These are phyloP conservation scores for Drepana arcuata DNA, from an alignment of 1,140 invertebrate genomes.

Conservation along the genomic window DNA sequence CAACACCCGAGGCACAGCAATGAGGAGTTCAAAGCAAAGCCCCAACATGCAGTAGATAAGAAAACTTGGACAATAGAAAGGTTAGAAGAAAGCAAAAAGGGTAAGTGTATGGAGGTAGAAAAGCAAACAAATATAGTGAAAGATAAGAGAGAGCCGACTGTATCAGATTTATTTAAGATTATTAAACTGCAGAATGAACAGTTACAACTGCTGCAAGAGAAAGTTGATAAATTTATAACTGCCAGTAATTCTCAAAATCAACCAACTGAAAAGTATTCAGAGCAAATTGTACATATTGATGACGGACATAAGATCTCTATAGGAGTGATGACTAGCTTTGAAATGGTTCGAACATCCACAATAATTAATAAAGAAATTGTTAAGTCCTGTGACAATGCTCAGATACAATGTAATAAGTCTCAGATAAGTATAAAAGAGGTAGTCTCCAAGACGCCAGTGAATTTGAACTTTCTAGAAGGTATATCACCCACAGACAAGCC, in stretches of 20 bases:
- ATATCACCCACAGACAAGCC: conserved; percentile 21
- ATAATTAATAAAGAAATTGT: conserved; percentile 55
- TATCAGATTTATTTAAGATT: conserved; percentile 71
- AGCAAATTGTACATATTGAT: conserved; percentile 41
- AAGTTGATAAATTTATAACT: conserved; percentile 67
- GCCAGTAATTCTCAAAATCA: conserved; percentile 24
- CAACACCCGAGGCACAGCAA: no score
- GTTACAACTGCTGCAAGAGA: conserved; percentile 69
- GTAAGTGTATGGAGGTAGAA: conserved; percentile 31
- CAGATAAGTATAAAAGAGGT: conserved; percentile 55
- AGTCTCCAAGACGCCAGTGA: conserved; percentile 30
- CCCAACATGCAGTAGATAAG: conserved; percentile 36
- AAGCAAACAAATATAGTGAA: conserved; percentile 32
- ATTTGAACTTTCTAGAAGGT: conserved; percentile 53
- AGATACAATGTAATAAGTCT: conserved; percentile 55
- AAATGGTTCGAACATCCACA: conserved; percentile 74
- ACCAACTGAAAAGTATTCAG: conserved; percentile 29
- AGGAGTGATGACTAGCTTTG: conserved; percentile 81
- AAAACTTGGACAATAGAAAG: conserved; percentile 48
- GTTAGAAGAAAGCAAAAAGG: conserved; percentile 31
- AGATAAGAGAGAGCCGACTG: conserved; percentile 63
- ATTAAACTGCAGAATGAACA: conserved; percentile 74
- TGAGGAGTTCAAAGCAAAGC: no score
- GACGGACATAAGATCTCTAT: conserved; percentile 78
- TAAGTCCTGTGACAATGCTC: conserved; percentile 41